Conservation (phyloP, 2,888 invertebrate genomes). For the Zaprionus obscuricornis region DNA sequence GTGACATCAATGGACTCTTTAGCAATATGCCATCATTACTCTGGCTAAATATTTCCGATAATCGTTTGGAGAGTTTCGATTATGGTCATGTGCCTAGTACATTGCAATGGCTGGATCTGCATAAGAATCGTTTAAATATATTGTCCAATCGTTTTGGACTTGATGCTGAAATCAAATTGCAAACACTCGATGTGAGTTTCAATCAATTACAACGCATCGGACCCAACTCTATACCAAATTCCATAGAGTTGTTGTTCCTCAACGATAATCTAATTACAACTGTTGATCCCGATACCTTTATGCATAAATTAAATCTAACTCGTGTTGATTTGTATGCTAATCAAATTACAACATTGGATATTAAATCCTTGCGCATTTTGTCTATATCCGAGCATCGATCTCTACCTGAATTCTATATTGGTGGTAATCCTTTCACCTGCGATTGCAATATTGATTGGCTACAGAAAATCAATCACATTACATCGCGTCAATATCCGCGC, state of each 20-base stretch:
- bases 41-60: conserved; percentile 96
- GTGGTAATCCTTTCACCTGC: conserved; percentile 96
- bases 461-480: conserved; percentile 94
- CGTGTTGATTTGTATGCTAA: conserved; percentile 96
- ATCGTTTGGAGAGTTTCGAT: conserved; percentile 94
- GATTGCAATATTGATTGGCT: conserved; percentile 98
- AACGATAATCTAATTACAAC: conserved; percentile 94
- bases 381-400: conserved; percentile 89
- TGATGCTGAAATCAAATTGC: conserved; percentile 88
- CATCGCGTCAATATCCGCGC: conserved; percentile 93
- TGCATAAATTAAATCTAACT: conserved; percentile 94
- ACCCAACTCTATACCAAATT: conserved; percentile 91
- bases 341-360: conserved; percentile 94
- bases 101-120: conserved; percentile 94
- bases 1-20: conserved; percentile 92
- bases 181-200: conserved; percentile 95
- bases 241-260: conserved; percentile 92
- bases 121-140: conserved; percentile 92
- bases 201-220: conserved; percentile 92
- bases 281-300: conserved; percentile 94
- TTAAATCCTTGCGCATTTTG: conserved; percentile 92
- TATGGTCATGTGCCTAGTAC: conserved; percentile 92
- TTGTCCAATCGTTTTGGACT: conserved; percentile 90
- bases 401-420: conserved; percentile 95
- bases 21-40: conserved; percentile 91